Evolutionary conservation across 2,797 vertebrate species (phyloP), one percentile per base, ranked within the genome.

Genomic region (Serranus cabrilla): DNA sequence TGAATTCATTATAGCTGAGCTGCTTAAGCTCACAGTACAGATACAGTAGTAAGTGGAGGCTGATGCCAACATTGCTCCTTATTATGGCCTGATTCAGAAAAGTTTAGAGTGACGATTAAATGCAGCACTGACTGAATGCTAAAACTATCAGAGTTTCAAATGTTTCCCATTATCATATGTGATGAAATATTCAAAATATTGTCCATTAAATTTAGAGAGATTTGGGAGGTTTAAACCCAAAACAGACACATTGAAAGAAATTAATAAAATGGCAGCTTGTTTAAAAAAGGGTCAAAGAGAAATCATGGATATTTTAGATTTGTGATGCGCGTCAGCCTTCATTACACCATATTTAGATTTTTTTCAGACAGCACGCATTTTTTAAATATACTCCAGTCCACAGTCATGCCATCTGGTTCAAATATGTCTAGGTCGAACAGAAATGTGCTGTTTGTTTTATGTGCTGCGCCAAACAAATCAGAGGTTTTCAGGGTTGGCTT

Each of bases 1-100:
- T 87, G 84, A 86, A 94, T 91, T 87, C 79, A 91, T 89, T 88
- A 83, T 7, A 73, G 63, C 43, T 54, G 72, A 88, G 87, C 84
- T 85, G 64, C 80, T 83, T 86, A 88, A 91, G 84, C 91, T 79
- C 56, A 61, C 78, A 46, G 80, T 55, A 34, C 58, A 81, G 73
- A 92, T 82, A 58, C 43, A 60, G 75, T 3, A 45, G 51, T 66
- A n/a, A 72, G 42, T 5, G 63, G 16, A 50, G 52, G 37, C 60
- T n/a, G 69, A 74, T 62, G 80, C 81, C 79, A 82, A 18, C 68
- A 3, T 23, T 62, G 13, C 34, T 71, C 45, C 23, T 68, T 57
- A 56, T 80, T 12, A 55, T 2, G 60, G 72, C 37, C 40, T 5
- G 2, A 66, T 68, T 34, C 49, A 66, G 51, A 64, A 78, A 79